phyloP scores from a whole-genome alignment of 2,797 vertebrate species.

The Sciaenops ocellatus region DNA sequence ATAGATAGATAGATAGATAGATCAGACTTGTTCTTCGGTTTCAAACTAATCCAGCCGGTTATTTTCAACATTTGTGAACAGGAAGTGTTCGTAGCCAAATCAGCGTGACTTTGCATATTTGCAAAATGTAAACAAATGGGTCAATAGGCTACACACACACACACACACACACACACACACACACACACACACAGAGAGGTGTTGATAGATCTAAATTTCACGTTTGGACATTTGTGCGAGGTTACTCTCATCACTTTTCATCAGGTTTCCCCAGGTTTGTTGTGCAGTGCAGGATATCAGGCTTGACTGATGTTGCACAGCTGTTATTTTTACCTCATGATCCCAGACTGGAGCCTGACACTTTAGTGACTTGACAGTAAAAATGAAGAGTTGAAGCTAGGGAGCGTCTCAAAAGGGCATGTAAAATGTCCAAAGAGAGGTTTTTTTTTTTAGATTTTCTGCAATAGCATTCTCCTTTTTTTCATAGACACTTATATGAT shows the following conservation, averaged over 20 bases:
- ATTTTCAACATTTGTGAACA: neutral
- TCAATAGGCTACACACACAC: no score
- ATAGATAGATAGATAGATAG: neutral
- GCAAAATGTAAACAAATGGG: neutral
- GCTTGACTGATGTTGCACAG: constrained; percentile 8
- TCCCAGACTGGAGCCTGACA: neutral
- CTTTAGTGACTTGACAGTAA: neutral
- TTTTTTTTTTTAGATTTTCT: neutral
- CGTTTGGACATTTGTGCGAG: neutral
- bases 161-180: no score
- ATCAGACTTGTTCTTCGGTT: neutral
- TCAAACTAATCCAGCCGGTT: neutral
- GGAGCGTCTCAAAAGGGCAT: neutral
- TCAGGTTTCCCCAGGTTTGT: neutral
- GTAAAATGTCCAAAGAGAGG: neutral
- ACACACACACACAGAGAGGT: neutral
- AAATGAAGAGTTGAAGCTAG: neutral
- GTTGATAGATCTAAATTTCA: neutral
- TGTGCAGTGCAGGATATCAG: neutral
- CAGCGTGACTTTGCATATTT: neutral
- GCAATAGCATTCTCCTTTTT: neutral
- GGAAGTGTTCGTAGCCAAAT: neutral
- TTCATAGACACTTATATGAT: neutral
- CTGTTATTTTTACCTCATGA: neutral
- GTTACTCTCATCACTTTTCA: neutral